Evolutionary conservation across 1,140 invertebrate species (phyloP).

Genomic region (Drepana arcuata): DNA sequence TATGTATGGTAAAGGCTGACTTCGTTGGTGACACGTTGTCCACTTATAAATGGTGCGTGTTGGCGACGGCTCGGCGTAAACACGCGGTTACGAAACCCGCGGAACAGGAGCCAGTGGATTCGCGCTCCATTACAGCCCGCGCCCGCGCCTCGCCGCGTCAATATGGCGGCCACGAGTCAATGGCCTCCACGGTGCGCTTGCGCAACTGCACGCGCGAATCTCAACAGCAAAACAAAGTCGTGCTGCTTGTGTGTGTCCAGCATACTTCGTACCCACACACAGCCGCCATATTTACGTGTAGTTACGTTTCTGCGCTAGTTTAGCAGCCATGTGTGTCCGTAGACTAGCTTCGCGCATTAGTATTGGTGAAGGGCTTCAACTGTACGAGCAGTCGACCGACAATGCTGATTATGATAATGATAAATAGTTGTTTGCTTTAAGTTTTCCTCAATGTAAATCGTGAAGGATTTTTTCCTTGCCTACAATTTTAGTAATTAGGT

Average conservation of each 20-base stretch:
- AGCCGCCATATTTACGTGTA: slow-evolving; percentile 18
- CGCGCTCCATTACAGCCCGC: slow-evolving; percentile 46
- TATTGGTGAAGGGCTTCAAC: slow-evolving; percentile 44
- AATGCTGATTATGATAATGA: slow-evolving; percentile 52
- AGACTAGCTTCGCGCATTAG: too few species aligned
- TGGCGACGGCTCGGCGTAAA: slow-evolving; percentile 30
- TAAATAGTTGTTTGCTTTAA: slow-evolving; percentile 40
- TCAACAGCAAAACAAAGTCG: slow-evolving; percentile 64
- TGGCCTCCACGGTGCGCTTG: slow-evolving; percentile 65
- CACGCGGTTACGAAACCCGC: slow-evolving; percentile 50
- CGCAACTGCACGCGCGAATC: slow-evolving; percentile 68
- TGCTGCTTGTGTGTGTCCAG: slow-evolving; percentile 32
- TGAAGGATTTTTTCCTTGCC: slow-evolving; percentile 46
- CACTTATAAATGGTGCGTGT: slow-evolving; percentile 22
- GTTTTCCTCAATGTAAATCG: slow-evolving; percentile 29
- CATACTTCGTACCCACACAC: slow-evolving; percentile 19
- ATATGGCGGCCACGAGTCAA: slow-evolving; percentile 52
- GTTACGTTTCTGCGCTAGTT: slow-evolving; percentile 31
- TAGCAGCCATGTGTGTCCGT: slow-evolving; percentile 8
- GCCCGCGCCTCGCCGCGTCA: slow-evolving; percentile 34
- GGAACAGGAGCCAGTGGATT: slow-evolving; percentile 59
- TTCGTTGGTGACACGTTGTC: slow-evolving; percentile 27
- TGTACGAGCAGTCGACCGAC: slow-evolving; percentile 35
- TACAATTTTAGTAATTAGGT: too few species aligned
- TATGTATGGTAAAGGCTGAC: too few species aligned